Evolutionary conservation across 2,888 invertebrate species (phyloP).

Genomic region (Troglohyphantes excavatus): DNA sequence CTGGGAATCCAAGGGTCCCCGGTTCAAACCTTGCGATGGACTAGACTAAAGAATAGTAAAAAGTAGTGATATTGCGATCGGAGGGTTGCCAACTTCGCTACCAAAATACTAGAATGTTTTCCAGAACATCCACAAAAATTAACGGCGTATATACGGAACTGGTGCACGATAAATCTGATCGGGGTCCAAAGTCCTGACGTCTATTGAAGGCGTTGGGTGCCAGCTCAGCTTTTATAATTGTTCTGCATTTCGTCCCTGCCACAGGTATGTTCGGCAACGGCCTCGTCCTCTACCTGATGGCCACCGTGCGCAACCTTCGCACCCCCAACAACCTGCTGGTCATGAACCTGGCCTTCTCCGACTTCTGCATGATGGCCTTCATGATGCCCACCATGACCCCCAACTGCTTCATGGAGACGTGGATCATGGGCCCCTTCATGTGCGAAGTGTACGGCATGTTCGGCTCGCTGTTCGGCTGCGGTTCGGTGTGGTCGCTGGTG

Average conservation of each 20-base stretch:
- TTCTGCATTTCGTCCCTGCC: constrained; percentile 81
- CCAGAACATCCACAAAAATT: no score
- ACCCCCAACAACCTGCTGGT: constrained; percentile 88
- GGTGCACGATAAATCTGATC: no score
- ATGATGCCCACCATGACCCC: constrained; percentile 92
- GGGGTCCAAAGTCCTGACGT: no score
- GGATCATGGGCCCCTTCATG: constrained; percentile 89
- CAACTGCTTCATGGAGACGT: constrained; percentile 90
- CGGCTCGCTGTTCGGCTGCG: constrained; percentile 94
- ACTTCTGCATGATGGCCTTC: constrained; percentile 92
- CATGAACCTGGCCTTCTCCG: constrained; percentile 94
- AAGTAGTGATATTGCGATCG: no score
- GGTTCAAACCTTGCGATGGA: no score
- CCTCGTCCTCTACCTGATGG: constrained; percentile 89
- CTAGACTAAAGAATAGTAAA: no score
- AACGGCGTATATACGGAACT: no score
- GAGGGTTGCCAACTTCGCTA: no score
- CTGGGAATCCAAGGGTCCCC: no score
- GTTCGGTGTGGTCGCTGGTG: constrained; percentile 96
- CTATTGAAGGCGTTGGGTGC: no score
- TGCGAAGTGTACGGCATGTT: constrained; percentile 84
- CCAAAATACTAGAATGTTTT: no score
- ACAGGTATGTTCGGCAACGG: constrained; percentile 86
- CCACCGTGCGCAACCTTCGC: constrained; percentile 85
- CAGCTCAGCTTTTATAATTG: no score